Conservation (phyloP, 2,888 invertebrate species). For the Phyto melanocephala region DNA sequence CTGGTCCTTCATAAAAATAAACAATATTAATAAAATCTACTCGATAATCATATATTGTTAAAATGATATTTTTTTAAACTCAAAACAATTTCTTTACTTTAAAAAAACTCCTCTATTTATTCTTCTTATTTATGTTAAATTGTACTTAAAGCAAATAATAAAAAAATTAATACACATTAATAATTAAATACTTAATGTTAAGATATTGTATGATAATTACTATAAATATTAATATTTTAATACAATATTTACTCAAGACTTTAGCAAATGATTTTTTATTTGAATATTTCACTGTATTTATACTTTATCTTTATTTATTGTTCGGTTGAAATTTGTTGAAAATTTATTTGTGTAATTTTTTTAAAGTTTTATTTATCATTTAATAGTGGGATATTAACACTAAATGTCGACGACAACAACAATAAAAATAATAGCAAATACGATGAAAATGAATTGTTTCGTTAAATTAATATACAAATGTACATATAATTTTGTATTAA, state of each 20-base stretch:
- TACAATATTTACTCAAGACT: constrained; percentile 14
- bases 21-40: too few relatives aligned
- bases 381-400: constrained; percentile 50
- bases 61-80: too few relatives aligned
- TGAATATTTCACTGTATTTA: background rate
- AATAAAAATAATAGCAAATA: background rate
- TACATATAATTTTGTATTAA: background rate
- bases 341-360: background rate
- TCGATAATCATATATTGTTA: too few relatives aligned
- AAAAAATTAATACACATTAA: background rate
- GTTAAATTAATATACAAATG: constrained; percentile 10
- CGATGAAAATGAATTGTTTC: constrained; percentile 45
- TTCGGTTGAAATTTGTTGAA: constrained; percentile 45
- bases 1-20: too few relatives aligned
- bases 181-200: constrained; percentile 15
- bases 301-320: constrained; percentile 11
- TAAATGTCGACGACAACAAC: constrained; percentile 9
- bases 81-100: too few relatives aligned
- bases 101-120: too few relatives aligned
- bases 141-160: background rate
- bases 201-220: constrained; percentile 35
- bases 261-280: constrained; percentile 11
- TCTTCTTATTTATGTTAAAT: background rate
- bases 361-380: constrained; percentile 47
- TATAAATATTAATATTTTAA: constrained; percentile 44